Percentiles rank a stretch among this genome's conserved stretches.
Conservation (phyloP, 2,888 invertebrate genomes). For the Hirtodrosophila histrioides region DNA sequence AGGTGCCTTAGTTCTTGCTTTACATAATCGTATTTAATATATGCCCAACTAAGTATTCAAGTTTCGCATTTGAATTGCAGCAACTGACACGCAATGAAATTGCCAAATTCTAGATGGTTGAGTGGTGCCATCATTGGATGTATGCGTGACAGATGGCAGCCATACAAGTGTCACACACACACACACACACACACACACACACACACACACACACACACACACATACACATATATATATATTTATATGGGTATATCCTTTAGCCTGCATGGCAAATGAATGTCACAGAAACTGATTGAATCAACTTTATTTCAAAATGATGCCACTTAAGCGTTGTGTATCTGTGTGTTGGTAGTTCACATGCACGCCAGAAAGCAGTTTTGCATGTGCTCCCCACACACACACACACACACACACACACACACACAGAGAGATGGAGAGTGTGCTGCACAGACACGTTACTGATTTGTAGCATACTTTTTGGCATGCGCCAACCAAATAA, state of each 20-base stretch:
- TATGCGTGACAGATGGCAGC: slow-evolving; percentile 69
- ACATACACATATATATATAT: slow-evolving; percentile 12
- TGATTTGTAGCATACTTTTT: slow-evolving; percentile 72
- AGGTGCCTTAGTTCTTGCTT: too few species aligned
- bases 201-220: slow-evolving; percentile 38
- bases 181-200: slow-evolving; percentile 27
- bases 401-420: slow-evolving; percentile 26
- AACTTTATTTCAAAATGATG: slow-evolving; percentile 85
- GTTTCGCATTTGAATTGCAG: slow-evolving; percentile 12
- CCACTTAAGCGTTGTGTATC: slow-evolving; percentile 78
- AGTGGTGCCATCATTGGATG: slow-evolving; percentile 59
- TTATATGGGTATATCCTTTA: slow-evolving; percentile 33
- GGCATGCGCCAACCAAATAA: slow-evolving; percentile 77
- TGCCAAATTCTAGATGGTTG: slow-evolving; percentile 28
- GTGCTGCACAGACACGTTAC: slow-evolving; percentile 43
- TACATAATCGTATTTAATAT: background rate
- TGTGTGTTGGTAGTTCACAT: slow-evolving; percentile 19
- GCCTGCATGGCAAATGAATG: slow-evolving; percentile 55
- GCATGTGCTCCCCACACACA: slow-evolving; percentile 52
- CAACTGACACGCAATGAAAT: slow-evolving; percentile 14
- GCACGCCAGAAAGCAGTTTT: slow-evolving; percentile 56
- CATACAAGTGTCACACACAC: slow-evolving; percentile 45
- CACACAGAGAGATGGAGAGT: slow-evolving; percentile 26
- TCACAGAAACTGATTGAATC: slow-evolving; percentile 82
- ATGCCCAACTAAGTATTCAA: slow-evolving; percentile 9